Evolutionary conservation across 1,140 invertebrate genomes (phyloP), one percentile per base, ranked within the genome.

Genomic region (Camponotus floridanus): DNA sequence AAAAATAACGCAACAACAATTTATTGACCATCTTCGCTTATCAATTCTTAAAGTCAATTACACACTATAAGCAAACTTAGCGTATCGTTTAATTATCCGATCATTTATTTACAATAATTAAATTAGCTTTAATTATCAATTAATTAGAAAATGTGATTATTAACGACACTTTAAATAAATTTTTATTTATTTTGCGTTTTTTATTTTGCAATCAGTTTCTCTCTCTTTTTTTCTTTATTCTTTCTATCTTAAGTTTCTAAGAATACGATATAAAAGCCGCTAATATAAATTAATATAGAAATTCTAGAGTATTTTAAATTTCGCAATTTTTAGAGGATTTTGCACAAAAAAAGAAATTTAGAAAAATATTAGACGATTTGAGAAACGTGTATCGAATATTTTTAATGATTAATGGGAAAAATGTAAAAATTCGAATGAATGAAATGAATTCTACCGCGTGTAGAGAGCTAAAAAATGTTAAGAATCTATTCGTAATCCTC

Each of bases 401-500:
- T 31, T n/a, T 70, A 15, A 4, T 51, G 9, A 80, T 68, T 42
- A 33, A 33, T 7, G 7, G n/a, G 13, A 70, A 7, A n/a, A 18
- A 80, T 9, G 26, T 7, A 71, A 71, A 31, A 71, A 71, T 45
- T 83, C n/a, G 33, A 51, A 36, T 57, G 39, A 59, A 71, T 42
- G 26, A 45, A 62, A 11, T 26, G 39, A 78, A 65, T 78, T 67
- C 39, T 26, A 0, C 1, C 26, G 26, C 26, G 26, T 26, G 3
- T 26, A 26, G 18, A 78, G 26, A 31, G 9, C n/a, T 42, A 68
- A 68, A 68, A 4, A 33, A 7, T 36, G 62, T 39, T 45, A 67
- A 74, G 8, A 18, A 74, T 73, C 39, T 93, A 95, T 87, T 95
- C 94, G 71, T 95, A 95, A 21, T 95, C 94, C 57, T 95, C 95